Evolutionary conservation across 2,888 invertebrate genomes (phyloP), one percentile per base, ranked within the genome.

Genomic region (Phyllotreta striolata): DNA sequence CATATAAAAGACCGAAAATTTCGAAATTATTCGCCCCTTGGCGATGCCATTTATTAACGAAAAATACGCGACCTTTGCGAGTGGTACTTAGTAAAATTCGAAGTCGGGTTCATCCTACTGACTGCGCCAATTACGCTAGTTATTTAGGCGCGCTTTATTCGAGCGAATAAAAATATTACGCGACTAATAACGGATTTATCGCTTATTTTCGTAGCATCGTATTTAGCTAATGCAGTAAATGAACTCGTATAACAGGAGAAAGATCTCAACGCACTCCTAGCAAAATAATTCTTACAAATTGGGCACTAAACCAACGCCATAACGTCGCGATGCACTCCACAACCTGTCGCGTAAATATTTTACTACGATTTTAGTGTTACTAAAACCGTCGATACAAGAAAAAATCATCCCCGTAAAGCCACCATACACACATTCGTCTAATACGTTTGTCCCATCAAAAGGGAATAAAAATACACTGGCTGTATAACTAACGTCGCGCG

Each of bases 361-460:
- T 78, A 78, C 72, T 73, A 62, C 74, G 58, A 73, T 79, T 78
- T 79, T 79, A 78, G 73, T 73, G 73, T 70, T 70, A 75, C 71
- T 76, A 76, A 78, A 76, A 68, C 74, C 68, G 66, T 75, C 77
- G 74, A 78, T 78, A 78, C 78, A 77, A 76, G 78, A 78, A 78
- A 79, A 79, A 78, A 79, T 79, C 79, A 78, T 78, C 71, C 75
- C 74, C 73, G 73, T 72, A 74, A 77, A 77, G 62, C 72, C 73
- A 74, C 76, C 67, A 78, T 77, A 77, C 75, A 76, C 76, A 76
- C 79, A 78, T 78, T 78, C 73, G 73, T 76, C 77, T 79, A 79
- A 78, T 79, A 78, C 78, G 76, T 76, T 77, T 75, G 70, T 66
- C 71, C 77, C 78, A 78, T 78, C 77, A 77, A 77, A 76, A 78